Evolutionary conservation across 1,140 invertebrate species (phyloP), one percentile per base, ranked within the genome.

Genomic region (Aphis craccivora): DNA sequence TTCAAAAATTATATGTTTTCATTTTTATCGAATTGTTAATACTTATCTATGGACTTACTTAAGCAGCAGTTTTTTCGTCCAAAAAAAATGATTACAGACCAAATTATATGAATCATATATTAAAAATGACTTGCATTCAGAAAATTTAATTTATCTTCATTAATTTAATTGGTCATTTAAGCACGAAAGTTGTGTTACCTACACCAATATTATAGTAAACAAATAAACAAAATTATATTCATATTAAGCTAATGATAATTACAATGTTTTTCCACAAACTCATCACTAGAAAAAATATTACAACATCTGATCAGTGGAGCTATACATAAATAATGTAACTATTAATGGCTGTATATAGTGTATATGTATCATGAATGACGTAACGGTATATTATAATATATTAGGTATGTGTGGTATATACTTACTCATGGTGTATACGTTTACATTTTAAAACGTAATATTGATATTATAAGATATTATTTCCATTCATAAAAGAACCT

Each of bases 201-300:
- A 76, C 60, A 67, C 2, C 30, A n/a, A 18, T 14, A n/a, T 18
- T 76, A 76, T n/a, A 76, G n/a, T n/a, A 76, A 4, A 76, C 18
- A 35, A n/a, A 76, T 14, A 76, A n/a, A 76, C 14, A 76, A n/a
- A 76, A 76, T 76, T 18, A 76, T 76, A 76, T 76, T 18, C 18
- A 30, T 76, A 76, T n/a, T 35, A 76, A 76, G n/a, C 60, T 76
- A 76, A 76, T 76, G 60, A 76, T 76, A 76, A 76, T 76, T 76
- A 76, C 60, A 30, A 5, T n/a, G 30, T 76, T 76, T 76, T 76
- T 14, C 60, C 60, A 14, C 14, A 14, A 14, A 76, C 30, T 1
- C 30, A 76, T 76, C 60, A 76, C n/a, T n/a, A 14, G 1, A 4
- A 76, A 76, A 76, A 76, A 76, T 76, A 76, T 76, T 20, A 76